Conservation (phyloP, 2,113 vertebrate species). For the Thamnophis sirtalis region DNA sequence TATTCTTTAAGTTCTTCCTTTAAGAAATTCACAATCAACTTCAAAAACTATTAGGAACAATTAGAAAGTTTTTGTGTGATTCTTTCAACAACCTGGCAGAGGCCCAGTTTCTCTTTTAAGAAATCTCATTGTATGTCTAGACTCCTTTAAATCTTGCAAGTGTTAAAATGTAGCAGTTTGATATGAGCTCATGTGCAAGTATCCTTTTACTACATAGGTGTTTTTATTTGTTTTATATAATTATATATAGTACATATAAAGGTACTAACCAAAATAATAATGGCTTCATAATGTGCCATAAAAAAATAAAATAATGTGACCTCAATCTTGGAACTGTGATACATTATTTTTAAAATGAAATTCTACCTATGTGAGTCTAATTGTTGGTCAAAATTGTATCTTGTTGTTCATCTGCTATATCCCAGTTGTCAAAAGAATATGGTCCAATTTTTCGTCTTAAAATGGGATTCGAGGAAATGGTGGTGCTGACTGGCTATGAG, state of each 20-base stretch:
- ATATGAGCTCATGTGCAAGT: not conserved
- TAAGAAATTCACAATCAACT: not conserved
- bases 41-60: not conserved
- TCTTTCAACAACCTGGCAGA: not conserved
- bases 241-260: not conserved
- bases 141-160: not conserved
- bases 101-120: not conserved
- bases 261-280: not conserved
- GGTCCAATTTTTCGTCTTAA: slow-evolving; percentile 18
- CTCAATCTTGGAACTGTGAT: not conserved
- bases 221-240: not conserved
- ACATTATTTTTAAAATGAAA: not conserved
- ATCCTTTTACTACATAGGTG: not conserved
- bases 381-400: not conserved
- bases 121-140: not conserved
- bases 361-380: not conserved
- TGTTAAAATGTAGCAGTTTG: not conserved
- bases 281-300: not conserved
- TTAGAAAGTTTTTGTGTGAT: not conserved
- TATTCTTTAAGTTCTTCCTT: not conserved
- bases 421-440: slow-evolving; percentile 33
- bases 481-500: not conserved
- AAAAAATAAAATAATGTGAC: not conserved
- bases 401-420: not conserved
- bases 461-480: not conserved